Evolutionary conservation across 2,113 vertebrate species (phyloP).

Genomic region (Nothoprocta pentlandii): DNA sequence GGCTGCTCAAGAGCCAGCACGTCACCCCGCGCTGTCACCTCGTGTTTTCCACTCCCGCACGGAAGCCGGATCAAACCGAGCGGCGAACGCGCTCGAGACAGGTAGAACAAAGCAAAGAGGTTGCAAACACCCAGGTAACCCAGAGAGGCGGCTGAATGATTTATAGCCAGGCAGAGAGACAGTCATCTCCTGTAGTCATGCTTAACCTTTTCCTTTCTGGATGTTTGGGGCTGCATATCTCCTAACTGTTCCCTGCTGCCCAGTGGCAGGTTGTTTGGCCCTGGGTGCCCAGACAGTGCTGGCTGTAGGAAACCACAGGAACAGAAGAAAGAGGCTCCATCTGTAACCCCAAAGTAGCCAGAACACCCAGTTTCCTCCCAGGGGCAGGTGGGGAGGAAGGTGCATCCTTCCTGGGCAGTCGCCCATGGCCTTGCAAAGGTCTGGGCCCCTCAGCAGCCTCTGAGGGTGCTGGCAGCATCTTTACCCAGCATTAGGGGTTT

Average conservation of each 20-base stretch:
- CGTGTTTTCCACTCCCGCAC: rapidly evolving
- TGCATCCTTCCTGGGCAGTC: not conserved
- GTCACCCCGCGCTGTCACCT: rapidly evolving
- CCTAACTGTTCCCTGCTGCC: rapidly evolving
- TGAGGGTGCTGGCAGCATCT: constrained; percentile 30
- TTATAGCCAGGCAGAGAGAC: not conserved
- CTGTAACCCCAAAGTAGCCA: constrained; percentile 63
- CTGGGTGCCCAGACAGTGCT: no score
- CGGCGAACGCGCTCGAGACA: not conserved
- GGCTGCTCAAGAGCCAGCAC: not conserved
- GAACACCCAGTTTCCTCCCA: constrained; percentile 7
- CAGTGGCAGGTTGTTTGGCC: not conserved
- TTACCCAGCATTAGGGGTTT: constrained; percentile 70
- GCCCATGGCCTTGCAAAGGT: not conserved
- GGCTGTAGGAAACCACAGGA: no score
- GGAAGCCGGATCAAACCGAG: not conserved
- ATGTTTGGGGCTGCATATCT: not conserved
- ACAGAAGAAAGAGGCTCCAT: constrained; percentile 30
- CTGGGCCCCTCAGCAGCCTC: not conserved
- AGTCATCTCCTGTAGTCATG: not conserved
- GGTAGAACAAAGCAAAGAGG: not conserved
- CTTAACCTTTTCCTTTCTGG: not conserved
- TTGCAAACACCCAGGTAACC: not conserved
- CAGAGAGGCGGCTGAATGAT: not conserved
- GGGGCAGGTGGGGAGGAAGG: not conserved